These are phyloP conservation scores for Pagetopsis macropterus DNA, from an alignment of 2,797 vertebrate genomes.

Conservation along the genomic window DNA sequence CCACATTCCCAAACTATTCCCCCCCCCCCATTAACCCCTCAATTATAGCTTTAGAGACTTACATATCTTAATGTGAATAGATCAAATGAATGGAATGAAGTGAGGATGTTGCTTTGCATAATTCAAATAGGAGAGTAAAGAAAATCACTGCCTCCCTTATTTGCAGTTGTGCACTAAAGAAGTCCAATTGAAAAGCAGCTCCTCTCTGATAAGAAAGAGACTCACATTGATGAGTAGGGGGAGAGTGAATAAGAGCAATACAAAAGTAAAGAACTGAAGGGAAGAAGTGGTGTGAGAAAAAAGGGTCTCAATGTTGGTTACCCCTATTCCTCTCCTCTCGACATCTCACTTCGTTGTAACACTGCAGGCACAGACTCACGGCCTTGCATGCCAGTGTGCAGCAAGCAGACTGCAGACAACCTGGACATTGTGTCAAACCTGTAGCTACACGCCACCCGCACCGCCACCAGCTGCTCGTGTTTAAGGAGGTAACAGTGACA, in stretches of 20 bases:
- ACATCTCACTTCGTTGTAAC: constrained; percentile 27
- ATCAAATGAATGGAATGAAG: constrained; percentile 1
- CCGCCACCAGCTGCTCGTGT: constrained; percentile 64
- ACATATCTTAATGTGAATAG: constrained; percentile 1
- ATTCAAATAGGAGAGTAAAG: constrained; percentile 1
- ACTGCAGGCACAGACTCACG: constrained; percentile 19
- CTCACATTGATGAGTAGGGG: constrained; percentile 24
- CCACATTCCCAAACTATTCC: constrained; percentile 40
- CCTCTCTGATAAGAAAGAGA: constrained; percentile 14
- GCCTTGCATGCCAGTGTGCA: constrained; percentile 12
- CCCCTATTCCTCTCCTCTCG: constrained; percentile 20
- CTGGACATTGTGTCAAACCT: constrained; percentile 58
- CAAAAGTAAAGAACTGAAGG: constrained; percentile 12
- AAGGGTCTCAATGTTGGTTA: constrained; percentile 34
- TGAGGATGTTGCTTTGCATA: neutral
- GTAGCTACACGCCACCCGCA: constrained; percentile 66
- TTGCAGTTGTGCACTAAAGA: constrained; percentile 29
- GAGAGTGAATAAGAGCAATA: constrained; percentile 19
- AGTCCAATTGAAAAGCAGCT: constrained; percentile 39
- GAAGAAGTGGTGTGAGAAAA: constrained; percentile 47
- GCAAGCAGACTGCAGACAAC: constrained; percentile 42
- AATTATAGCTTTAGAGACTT: constrained; percentile 17
- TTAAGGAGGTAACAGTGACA: constrained; percentile 64
- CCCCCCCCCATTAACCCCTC: constrained; percentile 24
- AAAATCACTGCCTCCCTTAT: constrained; percentile 1